Evolutionary conservation across 2,113 vertebrate genomes (phyloP), one percentile per base, ranked within the genome.

Genomic region (Puffinus mauretanicus): DNA sequence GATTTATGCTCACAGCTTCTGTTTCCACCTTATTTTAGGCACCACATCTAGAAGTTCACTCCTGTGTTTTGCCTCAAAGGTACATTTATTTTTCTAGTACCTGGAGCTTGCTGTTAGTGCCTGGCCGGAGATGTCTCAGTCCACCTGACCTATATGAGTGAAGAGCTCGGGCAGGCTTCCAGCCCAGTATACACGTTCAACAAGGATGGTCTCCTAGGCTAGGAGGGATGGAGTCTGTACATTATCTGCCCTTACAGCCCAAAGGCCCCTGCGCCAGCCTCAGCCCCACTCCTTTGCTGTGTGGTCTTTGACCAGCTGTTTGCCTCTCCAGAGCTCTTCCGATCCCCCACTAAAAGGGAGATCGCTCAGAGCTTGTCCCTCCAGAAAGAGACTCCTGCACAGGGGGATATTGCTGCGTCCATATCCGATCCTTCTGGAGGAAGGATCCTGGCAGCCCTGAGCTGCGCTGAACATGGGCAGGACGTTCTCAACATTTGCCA

Each of bases 391-490:
- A 20, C 3, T 40, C 30, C 49, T 29, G 21, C 9, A 19, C 1
- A 14, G 25, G 22, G 36, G 57, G 15, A n/a, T 58, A 66, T 54
- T 81, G 51, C 78, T 49, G 32, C 27, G 46, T n/a, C 46, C 12
- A 1, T 9, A 36, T 3, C 19, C 6, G 0, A 57, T 54, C 55
- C 60, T 65, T 26, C 9, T 6, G 24, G 18, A 26, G 18, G 34
- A 89, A 71, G 51, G 52, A 69, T 27, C 51, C 65, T 65, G 49
- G 9, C 24, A 61, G n/a, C 57, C 20, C 16, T 46, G 60, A 15
- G 12, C 72, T 22, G 0, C 3, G 4, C 82, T 86, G 77, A 57
- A 38, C 13, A 4, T 0, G 5, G 22, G 29, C 38, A 61, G 58
- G 54, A 66, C 27, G 51, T 16, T 80, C 54, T 90, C 71, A 32